These are phyloP conservation scores for Xiphias gladius DNA, from an alignment of 2,113 vertebrate species.

Conservation along the genomic window DNA sequence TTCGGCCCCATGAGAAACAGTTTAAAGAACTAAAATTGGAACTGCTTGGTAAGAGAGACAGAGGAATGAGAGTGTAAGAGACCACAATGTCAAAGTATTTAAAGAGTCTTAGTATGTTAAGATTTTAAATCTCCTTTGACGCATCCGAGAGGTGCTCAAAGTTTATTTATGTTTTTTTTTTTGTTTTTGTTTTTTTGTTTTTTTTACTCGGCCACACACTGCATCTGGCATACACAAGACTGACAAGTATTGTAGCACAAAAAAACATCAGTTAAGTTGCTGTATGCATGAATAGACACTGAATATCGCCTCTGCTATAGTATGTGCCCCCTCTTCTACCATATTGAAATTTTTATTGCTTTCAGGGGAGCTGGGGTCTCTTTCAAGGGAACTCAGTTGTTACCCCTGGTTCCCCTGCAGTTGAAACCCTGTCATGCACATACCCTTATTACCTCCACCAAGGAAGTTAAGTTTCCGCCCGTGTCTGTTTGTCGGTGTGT, in stretches of 20 bases:
- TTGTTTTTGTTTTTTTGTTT: too few relatives aligned
- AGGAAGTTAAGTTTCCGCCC: too few relatives aligned
- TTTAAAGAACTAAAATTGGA: slow-evolving; percentile 25
- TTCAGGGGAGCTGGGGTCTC: not conserved
- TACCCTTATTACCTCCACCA: too few relatives aligned
- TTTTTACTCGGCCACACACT: not conserved
- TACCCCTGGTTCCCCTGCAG: not conserved
- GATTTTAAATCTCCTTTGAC: not conserved
- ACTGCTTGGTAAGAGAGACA: not conserved
- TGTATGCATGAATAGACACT: not conserved
- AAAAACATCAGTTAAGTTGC: not conserved
- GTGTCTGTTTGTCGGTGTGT: too few relatives aligned
- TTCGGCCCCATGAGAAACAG: slow-evolving; percentile 31
- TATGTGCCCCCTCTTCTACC: not conserved
- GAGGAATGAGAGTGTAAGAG: not conserved
- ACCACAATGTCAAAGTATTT: not conserved
- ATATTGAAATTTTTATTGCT: not conserved
- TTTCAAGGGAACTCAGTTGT: not conserved
- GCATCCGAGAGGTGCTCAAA: not conserved
- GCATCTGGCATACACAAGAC: not conserved
- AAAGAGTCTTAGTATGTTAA: not conserved
- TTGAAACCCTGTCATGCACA: not conserved
- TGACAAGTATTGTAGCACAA: not conserved
- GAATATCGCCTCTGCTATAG: not conserved
- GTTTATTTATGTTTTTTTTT: not conserved